Percentiles rank a stretch among this genome's conserved stretches.
These are phyloP conservation scores for Paraplagusia blochii DNA, from an alignment of 2,113 vertebrate genomes.

Conservation along the genomic window DNA sequence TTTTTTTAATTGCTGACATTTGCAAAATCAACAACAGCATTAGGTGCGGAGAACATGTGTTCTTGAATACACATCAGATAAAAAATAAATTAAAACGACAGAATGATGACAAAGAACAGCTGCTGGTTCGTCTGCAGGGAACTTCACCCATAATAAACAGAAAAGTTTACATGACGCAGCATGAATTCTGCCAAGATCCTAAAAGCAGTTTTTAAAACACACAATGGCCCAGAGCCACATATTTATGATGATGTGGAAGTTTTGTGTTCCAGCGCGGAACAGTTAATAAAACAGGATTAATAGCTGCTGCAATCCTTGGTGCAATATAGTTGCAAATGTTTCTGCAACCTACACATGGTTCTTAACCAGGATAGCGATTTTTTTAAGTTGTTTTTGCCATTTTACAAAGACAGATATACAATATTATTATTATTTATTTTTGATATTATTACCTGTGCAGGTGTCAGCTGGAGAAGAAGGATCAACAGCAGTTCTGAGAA, in stretches of 20 bases:
- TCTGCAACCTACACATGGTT: not conserved
- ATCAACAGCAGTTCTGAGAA: conserved; percentile 36
- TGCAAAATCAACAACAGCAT: conserved; percentile 19
- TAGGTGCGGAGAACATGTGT: not conserved
- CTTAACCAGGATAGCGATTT: too few relatives aligned
- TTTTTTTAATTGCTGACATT: conserved; percentile 26
- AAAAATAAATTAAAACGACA: conserved; percentile 26
- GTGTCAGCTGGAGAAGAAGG: conserved; percentile 47
- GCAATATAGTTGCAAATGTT: too few relatives aligned
- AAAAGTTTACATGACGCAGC: conserved; percentile 17
- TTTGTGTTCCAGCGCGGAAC: not conserved
- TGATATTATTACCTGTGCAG: conserved; percentile 57
- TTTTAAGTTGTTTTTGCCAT: too few relatives aligned
- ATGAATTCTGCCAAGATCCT: conserved; percentile 21
- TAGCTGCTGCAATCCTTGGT: too few relatives aligned
- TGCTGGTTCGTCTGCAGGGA: conserved; percentile 6
- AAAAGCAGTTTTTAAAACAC: not conserved
- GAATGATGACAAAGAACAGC: conserved; percentile 47
- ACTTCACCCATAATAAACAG: conserved; percentile 18
- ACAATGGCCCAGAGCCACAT: not conserved
- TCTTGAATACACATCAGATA: conserved; percentile 32
- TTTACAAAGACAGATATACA: too few relatives aligned
- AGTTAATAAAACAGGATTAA: too few relatives aligned
- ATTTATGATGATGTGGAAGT: conserved; percentile 15
- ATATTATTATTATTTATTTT: too few relatives aligned